Base-by-base conservation (phyloP, 2,113 vertebrate species). In the Podarcis muralis region DNA sequence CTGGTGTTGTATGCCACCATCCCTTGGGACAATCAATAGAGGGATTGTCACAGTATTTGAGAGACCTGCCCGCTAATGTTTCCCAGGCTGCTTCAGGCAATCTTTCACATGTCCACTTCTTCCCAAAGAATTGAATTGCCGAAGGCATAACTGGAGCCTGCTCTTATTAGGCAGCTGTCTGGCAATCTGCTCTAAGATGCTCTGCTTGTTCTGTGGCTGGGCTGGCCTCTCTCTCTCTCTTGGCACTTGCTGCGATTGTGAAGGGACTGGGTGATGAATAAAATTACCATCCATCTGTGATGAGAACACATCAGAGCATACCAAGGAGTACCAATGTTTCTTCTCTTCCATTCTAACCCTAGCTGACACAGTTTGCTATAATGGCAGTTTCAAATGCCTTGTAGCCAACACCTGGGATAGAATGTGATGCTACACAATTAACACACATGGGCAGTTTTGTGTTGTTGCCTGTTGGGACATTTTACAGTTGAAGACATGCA, bases 281-380 rank as follows among this genome's bases (percentile, higher is more conserved):
- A 85, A 71, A 86, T 79, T 79, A 40, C 30, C 23, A 79, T 86
- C 85, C 40, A 53, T 77, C 75, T 69, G 37, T 86, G 30, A 76
- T 68, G 83, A 74, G n/a, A 68, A 78, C 32, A 68, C 65, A 69
- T 78, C 81, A 48, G 62, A 83, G 40, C 81, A 88, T 88, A 81
- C n/a, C 22, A 69, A 77, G 48, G 57, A 69, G n/a, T 37, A 69
- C 11, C 76, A 57, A 48, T 78, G 16, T 88, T 84, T 88, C 40
- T 69, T 69, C 74, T 84, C 68, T 87, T 53, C 65, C 65, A 27
- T 30, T 88, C 40, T 77, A 68, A 68, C 40, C 65, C 68, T n/a
- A 83, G 40, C n/a, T 53, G 62, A 15, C n/a, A 35, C n/a, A 30
- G n/a, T 80, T 87, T 35, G 22, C 40, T 53, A 7, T 9, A 11